Percentiles rank a stretch among this genome's conserved stretches.
Evolutionary conservation across 2,797 vertebrate species (phyloP).

Genomic region (Centroberyx gerrardi): DNA sequence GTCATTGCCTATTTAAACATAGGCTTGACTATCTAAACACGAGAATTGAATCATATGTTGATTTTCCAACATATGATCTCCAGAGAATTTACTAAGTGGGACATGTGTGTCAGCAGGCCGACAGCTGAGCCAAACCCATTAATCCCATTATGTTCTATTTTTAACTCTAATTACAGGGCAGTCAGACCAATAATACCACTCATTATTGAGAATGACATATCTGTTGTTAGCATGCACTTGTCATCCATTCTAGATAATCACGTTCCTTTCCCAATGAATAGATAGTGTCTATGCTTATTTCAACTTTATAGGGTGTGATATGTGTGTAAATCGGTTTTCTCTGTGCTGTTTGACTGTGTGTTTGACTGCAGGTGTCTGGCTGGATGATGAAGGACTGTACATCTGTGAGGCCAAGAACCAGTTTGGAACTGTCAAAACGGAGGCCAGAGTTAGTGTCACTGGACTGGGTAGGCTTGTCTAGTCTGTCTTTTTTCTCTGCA

Average conservation of each 20-base stretch:
- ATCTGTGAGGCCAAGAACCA: constrained; percentile 91
- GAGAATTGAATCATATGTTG: constrained; percentile 50
- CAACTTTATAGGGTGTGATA: not conserved
- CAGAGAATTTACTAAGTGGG: constrained; percentile 55
- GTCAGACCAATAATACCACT: constrained; percentile 62
- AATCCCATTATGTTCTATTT: constrained; percentile 78
- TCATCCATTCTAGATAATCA: constrained; percentile 35
- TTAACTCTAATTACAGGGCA: constrained; percentile 68
- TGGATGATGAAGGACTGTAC: constrained; percentile 90
- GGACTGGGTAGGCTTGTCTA: constrained; percentile 86
- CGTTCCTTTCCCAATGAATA: constrained; percentile 35
- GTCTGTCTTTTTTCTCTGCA: not conserved
- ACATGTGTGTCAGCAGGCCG: constrained; percentile 61
- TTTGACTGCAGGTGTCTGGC: constrained; percentile 83
- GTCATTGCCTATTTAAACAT: constrained; percentile 52
- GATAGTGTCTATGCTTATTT: constrained; percentile 8
- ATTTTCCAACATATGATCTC: constrained; percentile 59
- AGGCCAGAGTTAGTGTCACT: constrained; percentile 87
- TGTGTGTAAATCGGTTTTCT: constrained; percentile 17
- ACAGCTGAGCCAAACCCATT: constrained; percentile 72
- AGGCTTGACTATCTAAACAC: constrained; percentile 40
- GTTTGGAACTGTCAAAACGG: constrained; percentile 88
- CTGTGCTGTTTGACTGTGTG: constrained; percentile 29
- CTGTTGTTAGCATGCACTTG: constrained; percentile 33
- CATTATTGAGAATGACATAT: constrained; percentile 34